A percentile compares a stretch with the other conserved stretches of the same genome.
These are phyloP conservation scores for Drosophila nannoptera DNA, from an alignment of 1,140 invertebrate genomes.

Conservation along the genomic window DNA sequence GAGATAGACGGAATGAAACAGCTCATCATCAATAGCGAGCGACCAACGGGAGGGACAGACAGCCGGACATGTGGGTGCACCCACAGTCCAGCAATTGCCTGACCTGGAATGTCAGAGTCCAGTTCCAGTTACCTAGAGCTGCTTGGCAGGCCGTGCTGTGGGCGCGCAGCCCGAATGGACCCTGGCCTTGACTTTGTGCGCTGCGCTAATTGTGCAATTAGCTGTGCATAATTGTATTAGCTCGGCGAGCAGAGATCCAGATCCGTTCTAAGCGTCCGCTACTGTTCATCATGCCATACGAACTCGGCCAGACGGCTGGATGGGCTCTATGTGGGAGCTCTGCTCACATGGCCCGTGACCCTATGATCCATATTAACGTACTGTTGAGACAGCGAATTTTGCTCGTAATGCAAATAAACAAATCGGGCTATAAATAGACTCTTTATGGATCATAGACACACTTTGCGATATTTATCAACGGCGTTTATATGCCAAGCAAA, in stretches of 20 bases:
- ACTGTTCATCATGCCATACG: slow-evolving; percentile 2
- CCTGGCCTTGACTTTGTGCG: neutral
- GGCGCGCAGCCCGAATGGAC: neutral
- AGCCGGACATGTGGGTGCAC: no score
- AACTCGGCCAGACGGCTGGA: neutral
- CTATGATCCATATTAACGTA: neutral
- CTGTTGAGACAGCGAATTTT: neutral
- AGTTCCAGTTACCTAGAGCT: no score
- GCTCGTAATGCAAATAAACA: neutral
- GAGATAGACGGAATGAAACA: no score
- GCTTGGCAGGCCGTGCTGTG: no score
- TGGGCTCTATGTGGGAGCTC: no score
- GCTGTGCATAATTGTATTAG: slow-evolving; percentile 58
- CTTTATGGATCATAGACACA: neutral
- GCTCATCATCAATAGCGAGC: no score
- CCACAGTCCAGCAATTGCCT: no score
- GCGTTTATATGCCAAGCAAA: no score
- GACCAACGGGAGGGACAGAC: no score
- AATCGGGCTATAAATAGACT: slow-evolving; percentile 13
- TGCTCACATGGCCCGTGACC: neutral
- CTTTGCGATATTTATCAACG: neutral
- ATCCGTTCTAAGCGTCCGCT: neutral
- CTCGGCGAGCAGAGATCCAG: neutral
- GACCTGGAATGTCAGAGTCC: no score
- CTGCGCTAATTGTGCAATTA: slow-evolving; percentile 62